Evolutionary conservation across 2,888 invertebrate species (phyloP).

Genomic region (Lysandra coridon): DNA sequence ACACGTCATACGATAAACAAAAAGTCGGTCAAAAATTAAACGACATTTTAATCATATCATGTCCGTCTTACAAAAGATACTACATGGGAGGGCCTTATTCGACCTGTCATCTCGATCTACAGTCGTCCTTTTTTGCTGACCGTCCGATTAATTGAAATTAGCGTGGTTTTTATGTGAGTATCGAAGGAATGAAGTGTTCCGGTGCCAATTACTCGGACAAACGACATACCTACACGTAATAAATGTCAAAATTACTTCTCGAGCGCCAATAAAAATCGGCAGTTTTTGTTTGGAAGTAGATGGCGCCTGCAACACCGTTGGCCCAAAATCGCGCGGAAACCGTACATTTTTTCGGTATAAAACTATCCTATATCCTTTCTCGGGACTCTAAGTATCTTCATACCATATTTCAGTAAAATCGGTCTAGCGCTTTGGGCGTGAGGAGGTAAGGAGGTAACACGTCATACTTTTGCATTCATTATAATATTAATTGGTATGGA

Average conservation of each 20-base stretch:
- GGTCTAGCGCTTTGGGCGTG: too few species aligned
- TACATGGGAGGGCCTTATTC: not conserved
- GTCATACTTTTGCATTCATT: too few species aligned
- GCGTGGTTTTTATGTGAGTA: conserved; percentile 11
- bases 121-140: not conserved
- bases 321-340: too few species aligned
- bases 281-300: not conserved
- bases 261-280: not conserved
- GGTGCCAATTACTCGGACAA: conserved; percentile 11
- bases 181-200: conserved; percentile 24
- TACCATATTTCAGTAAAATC: too few species aligned
- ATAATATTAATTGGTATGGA: too few species aligned
- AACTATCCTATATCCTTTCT: too few species aligned
- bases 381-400: too few species aligned
- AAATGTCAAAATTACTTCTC: not conserved
- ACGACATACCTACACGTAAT: not conserved
- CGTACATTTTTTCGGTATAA: too few species aligned
- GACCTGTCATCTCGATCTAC: not conserved
- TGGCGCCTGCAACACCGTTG: too few species aligned
- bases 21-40: not conserved
- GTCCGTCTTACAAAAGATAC: not conserved
- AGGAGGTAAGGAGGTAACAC: too few species aligned
- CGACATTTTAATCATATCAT: not conserved
- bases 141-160: conserved; percentile 9
- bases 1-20: not conserved